Evolutionary conservation across 1,140 invertebrate genomes (phyloP).

Genomic region (Atopsyche davidsoni): DNA sequence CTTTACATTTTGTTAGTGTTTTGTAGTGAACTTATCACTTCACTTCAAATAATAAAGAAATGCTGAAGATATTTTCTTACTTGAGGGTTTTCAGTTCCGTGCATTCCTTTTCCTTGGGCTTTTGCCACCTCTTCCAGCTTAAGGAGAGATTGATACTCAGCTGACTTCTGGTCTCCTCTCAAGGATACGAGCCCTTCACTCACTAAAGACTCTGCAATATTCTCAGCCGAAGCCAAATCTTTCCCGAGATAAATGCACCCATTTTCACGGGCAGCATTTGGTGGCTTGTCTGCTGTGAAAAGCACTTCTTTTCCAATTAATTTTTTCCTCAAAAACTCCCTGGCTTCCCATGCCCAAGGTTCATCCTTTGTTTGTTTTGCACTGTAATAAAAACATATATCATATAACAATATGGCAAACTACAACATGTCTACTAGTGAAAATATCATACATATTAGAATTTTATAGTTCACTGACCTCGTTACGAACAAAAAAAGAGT

Average conservation of each 20-base stretch:
- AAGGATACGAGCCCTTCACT: constrained; percentile 83
- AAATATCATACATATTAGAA: constrained; percentile 17
- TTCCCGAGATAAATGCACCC: constrained; percentile 82
- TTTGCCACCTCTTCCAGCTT: constrained; percentile 88
- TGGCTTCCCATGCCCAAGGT: constrained; percentile 93
- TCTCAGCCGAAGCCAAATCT: constrained; percentile 70
- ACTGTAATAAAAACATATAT: constrained; percentile 34
- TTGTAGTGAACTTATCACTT: too few species aligned
- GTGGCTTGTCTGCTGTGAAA: constrained; percentile 68
- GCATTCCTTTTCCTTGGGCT: constrained; percentile 79
- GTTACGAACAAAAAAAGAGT: constrained; percentile 4
- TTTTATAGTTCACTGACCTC: not conserved
- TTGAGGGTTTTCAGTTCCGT: constrained; percentile 52
- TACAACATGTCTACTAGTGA: too few species aligned
- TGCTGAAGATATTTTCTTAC: too few species aligned
- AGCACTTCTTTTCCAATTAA: constrained; percentile 83
- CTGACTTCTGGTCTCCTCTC: constrained; percentile 60
- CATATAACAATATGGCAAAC: too few species aligned
- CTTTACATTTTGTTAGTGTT: too few species aligned
- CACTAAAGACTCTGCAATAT: constrained; percentile 81
- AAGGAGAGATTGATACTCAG: constrained; percentile 60
- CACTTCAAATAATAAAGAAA: too few species aligned
- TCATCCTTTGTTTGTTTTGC: constrained; percentile 74
- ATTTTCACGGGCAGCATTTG: constrained; percentile 73
- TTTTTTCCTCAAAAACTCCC: constrained; percentile 90